Conservation (phyloP, 2,113 vertebrate genomes). For the Ascaphus truei region DNA sequence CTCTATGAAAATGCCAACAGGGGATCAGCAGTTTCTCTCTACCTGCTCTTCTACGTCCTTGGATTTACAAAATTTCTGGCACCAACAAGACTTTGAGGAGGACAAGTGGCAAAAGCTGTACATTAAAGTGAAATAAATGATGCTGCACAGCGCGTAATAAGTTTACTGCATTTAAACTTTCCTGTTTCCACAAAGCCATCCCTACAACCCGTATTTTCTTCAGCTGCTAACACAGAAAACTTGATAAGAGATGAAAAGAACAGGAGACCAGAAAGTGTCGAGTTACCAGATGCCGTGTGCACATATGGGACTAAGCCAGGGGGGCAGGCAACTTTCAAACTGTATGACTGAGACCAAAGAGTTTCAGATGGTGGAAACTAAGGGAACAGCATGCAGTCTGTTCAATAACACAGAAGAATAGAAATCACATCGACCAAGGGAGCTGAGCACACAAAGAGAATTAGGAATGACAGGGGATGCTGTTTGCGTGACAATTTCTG, state of each 20-base stretch:
- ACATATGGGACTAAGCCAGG: slow-evolving; percentile 14
- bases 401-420: slow-evolving; percentile 11
- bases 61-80: not conserved
- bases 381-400: not conserved
- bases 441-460: slow-evolving; percentile 28
- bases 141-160: not conserved
- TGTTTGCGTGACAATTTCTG: slow-evolving; percentile 36
- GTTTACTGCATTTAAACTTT: not conserved
- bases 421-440: not conserved
- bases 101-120: not conserved
- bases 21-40: not conserved
- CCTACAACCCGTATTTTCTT: not conserved
- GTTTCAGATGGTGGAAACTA: slow-evolving; percentile 3
- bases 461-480: slow-evolving; percentile 29
- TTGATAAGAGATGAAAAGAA: not conserved
- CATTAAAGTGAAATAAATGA: not conserved
- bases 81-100: not conserved
- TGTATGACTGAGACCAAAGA: not conserved
- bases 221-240: not conserved
- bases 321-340: not conserved
- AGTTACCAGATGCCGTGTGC: not conserved
- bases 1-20: not conserved
- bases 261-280: not conserved
- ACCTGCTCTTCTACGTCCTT: not conserved
- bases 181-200: not conserved